Conservation (phyloP, 2,797 vertebrate genomes). For the Rhincodon typus region DNA sequence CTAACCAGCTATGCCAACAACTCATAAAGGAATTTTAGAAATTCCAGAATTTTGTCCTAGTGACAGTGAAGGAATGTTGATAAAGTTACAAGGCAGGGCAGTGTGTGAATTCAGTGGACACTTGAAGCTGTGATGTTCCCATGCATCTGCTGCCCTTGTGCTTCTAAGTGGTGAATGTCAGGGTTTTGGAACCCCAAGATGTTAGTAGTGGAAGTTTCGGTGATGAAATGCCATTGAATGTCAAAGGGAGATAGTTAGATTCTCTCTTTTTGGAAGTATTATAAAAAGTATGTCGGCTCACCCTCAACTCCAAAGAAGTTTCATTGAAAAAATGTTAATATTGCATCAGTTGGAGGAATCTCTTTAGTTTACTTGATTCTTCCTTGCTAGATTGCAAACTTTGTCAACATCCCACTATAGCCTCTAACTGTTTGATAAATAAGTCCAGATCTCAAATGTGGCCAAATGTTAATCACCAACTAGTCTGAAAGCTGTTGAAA, state of each 20-base stretch:
- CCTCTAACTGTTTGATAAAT: background rate
- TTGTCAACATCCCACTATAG: background rate
- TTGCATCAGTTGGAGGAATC: background rate
- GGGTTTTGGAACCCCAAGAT: background rate
- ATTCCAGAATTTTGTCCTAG: too few species aligned
- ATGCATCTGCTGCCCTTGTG: too few species aligned
- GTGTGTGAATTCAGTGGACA: too few species aligned
- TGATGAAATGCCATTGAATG: too few species aligned
- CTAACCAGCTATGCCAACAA: too few species aligned
- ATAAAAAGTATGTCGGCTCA: background rate
- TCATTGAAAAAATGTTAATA: background rate
- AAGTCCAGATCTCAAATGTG: background rate
- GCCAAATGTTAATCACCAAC: background rate
- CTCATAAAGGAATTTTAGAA: too few species aligned
- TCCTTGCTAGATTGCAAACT: background rate
- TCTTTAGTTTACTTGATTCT: background rate
- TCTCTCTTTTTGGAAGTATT: background rate
- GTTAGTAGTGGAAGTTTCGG: background rate
- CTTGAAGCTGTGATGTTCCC: too few species aligned
- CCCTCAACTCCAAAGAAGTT: background rate
- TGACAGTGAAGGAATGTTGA: too few species aligned
- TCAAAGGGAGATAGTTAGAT: background rate
- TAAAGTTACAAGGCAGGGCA: too few species aligned
- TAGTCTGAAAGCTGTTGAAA: background rate
- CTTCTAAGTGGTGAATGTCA: too few species aligned